Base-by-base conservation (phyloP, 1,140 invertebrate genomes). In the Caenorhabditis briggsae region DNA sequence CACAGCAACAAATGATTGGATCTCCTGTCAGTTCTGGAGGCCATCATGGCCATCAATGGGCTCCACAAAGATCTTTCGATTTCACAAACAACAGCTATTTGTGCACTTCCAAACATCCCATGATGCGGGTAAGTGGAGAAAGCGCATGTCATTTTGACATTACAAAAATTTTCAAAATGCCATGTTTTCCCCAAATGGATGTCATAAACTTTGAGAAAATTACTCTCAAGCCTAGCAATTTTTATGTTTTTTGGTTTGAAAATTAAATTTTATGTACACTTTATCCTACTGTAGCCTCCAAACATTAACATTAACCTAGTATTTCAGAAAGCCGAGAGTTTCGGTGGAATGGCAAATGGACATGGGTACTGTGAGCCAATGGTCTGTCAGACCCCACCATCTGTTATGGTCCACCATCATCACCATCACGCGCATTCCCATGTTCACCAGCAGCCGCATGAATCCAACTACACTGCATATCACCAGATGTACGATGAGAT, bases 271-370 rank as follows among this genome's bases (percentile, higher is more conserved):
- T 33, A 33, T 33, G 33, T 3, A 33, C 1, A 33, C 33, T 1
- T 33, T 33, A 33, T 33, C 33, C 33, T 33, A 33, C 33, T 33
- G 33, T 33, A 33, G 1, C 3, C 3, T 33, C 3, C 33, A 33
- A 33, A 33, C 33, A 33, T 33, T 3, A 33, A 33, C 33, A 33
- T 33, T 3, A 33, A 33, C 33, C 33, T 33, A 33, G 12, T 59
- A 59, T 43, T 86, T 64, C 85, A 86, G 85, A 82, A 83, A 58
- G 82, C 85, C 12, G 86, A 82, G 16, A 87, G 82, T 46, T 87
- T 84, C 46, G 84, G 86, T 18, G 86, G 84, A 78, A 78, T 78
- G 70, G 46, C 70, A 20, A 78, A 50, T 18, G 65, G 65, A 18
- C 43, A 78, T 78, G 70, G 70, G 20, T 78, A 20, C n/a, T 78